A percentile compares a stretch with the other conserved stretches of the same genome.
Evolutionary conservation across 2,113 vertebrate genomes (phyloP).

Genomic region (Nibea albiflora): DNA sequence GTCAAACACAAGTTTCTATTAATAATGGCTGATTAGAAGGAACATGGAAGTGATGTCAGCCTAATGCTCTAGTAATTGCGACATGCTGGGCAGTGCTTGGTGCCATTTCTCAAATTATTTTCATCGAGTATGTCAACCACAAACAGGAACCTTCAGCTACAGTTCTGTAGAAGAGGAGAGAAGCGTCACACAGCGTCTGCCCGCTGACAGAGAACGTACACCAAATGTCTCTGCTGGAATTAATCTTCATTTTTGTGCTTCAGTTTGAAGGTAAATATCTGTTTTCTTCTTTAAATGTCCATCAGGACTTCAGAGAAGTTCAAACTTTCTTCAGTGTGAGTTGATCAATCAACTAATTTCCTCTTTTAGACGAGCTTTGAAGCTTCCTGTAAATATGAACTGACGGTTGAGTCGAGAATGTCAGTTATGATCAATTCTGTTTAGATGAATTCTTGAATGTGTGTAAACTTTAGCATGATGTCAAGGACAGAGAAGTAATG

Average conservation of each 20-base stretch:
- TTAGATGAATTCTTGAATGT: no score
- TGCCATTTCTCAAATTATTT: background rate
- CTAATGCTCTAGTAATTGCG: background rate
- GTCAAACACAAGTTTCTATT: background rate
- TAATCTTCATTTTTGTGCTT: conserved; percentile 9
- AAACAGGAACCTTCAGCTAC: no score
- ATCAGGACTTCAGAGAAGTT: background rate
- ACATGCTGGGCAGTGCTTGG: background rate
- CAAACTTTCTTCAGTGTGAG: background rate
- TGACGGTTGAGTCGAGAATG: no score
- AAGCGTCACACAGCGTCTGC: background rate
- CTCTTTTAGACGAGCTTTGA: no score
- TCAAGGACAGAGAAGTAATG: no score
- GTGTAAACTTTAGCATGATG: no score
- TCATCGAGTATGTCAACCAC: no score
- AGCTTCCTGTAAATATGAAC: no score
- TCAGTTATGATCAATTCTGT: no score
- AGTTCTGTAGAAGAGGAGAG: no score
- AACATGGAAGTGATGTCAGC: background rate
- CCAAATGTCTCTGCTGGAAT: background rate
- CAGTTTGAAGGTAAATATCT: conserved; percentile 33
- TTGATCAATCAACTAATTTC: no score
- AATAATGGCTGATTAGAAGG: background rate
- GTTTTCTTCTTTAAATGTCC: background rate
- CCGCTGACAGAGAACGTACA: background rate